Evolutionary conservation across 1,140 invertebrate species (phyloP), one percentile per base, ranked within the genome.

Genomic region (Lutraria rhynchaena): DNA sequence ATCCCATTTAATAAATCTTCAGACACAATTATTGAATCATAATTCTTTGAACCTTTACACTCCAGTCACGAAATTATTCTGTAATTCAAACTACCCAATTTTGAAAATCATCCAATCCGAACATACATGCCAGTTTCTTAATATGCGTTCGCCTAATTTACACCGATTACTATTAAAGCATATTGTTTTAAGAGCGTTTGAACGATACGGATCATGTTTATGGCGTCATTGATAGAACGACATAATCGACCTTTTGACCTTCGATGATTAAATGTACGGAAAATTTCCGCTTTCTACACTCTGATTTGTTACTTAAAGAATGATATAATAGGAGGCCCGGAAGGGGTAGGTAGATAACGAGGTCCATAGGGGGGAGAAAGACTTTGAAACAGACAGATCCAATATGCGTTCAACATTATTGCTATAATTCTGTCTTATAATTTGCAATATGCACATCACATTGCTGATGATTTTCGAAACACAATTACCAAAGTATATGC

Each of bases 241-340:
- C 53, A 22, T 65, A 1, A 53, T 29, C 15, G 60, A 27, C 60
- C 37, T 65, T 44, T 51, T 77, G 74, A 31, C 76, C 76, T 69
- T 69, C 31, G 55, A 27, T 53, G 78, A 81, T 81, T 71, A 81
- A 81, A 73, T 81, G 60, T 73, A 81, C 78, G 78, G 78, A 81
- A 81, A 73, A 81, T 81, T 73, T 81, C 69, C 78, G 78, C 57
- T 81, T 81, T 81, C 69, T 69, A 22, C 41, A 73, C 22, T 33
- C 17, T 24, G 19, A n/a, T 63, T 58, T 37, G 19, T 49, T 69
- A 58, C 57, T 41, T 58, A 19, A 51, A 27, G 41, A 63, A 37
- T 41, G 15, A 41, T 41, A 7, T 41, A 41, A 7, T 15, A 7
- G 5, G 37, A 41, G 37, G 37, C 37, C 37, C 37, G 37, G 37